A percentile compares a stretch with the other conserved stretches of the same genome.
Evolutionary conservation across 2,797 vertebrate genomes (phyloP).

Genomic region (Hipposideros larvatus): DNA sequence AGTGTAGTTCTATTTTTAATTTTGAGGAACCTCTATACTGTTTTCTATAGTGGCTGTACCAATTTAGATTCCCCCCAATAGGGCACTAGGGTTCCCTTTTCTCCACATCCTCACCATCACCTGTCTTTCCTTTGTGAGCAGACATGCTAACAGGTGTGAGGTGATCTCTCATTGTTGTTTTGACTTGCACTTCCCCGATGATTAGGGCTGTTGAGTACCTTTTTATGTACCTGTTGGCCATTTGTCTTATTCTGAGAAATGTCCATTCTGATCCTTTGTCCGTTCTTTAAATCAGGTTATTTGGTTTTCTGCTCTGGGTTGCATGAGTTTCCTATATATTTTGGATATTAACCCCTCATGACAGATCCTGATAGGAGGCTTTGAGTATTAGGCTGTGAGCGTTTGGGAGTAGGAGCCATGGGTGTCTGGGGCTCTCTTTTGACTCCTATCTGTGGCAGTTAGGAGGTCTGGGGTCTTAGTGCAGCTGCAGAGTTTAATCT

Average conservation of each 20-base stretch:
- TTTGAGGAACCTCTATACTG: neutral
- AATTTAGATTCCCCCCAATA: neutral
- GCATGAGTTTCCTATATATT: neutral
- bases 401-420: neutral
- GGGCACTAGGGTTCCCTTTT: neutral
- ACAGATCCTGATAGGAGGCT: neutral
- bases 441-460: neutral
- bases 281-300: neutral
- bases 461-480: neutral
- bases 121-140: neutral
- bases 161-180: neutral
- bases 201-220: neutral
- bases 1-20: neutral
- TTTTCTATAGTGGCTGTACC: neutral
- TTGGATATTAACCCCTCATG: neutral
- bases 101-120: neutral
- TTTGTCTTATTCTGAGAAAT: neutral
- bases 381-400: neutral
- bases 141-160: neutral
- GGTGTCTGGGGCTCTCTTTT: neutral
- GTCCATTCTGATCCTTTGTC: neutral
- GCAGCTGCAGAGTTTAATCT: neutral
- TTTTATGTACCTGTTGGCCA: neutral
- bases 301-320: neutral
- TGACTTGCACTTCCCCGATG: neutral